These are phyloP conservation scores for Sphaerophoria rueppellii DNA, from an alignment of 2,888 invertebrate species.

Conservation along the genomic window DNA sequence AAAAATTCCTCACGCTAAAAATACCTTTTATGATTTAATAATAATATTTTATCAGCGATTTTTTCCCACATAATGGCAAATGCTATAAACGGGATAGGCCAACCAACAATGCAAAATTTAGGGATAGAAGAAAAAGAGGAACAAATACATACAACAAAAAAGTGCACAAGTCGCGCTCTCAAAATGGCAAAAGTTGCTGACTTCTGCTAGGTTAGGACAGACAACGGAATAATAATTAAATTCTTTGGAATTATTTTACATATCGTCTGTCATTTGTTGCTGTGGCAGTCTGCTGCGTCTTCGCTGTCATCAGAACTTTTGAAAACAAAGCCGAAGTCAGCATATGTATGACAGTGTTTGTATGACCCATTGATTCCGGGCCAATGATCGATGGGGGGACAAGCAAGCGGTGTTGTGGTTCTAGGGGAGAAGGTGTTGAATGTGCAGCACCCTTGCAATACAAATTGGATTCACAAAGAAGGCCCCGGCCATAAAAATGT, in stretches of 20 bases:
- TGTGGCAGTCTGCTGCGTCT: neutral
- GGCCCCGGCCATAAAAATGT: slow-evolving; percentile 10
- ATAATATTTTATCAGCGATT: slow-evolving; percentile 28
- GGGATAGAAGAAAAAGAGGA: slow-evolving; percentile 22
- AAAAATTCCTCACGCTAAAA: slow-evolving; percentile 37
- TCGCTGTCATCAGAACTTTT: neutral
- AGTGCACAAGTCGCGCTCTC: slow-evolving; percentile 70
- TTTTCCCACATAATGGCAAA: slow-evolving; percentile 31
- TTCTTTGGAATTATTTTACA: slow-evolving; percentile 72
- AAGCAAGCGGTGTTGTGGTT: neutral
- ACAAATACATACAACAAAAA: slow-evolving; percentile 6
- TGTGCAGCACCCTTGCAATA: slow-evolving; percentile 52
- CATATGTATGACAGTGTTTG: slow-evolving; percentile 32
- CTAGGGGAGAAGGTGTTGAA: slow-evolving; percentile 20
- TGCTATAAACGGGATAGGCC: slow-evolving; percentile 28
- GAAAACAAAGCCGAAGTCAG: slow-evolving; percentile 10
- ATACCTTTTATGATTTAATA: slow-evolving; percentile 26
- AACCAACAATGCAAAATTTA: neutral
- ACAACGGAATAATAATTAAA: slow-evolving; percentile 70
- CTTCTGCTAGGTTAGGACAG: slow-evolving; percentile 62
- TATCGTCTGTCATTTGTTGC: slow-evolving; percentile 40
- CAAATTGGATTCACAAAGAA: slow-evolving; percentile 69
- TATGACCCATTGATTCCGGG: slow-evolving; percentile 53
- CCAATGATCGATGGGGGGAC: neutral
- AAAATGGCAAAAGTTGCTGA: slow-evolving; percentile 72